These are phyloP conservation scores for Philypnodon macrostomus DNA, from an alignment of 2,797 vertebrate species.

Conservation along the genomic window DNA sequence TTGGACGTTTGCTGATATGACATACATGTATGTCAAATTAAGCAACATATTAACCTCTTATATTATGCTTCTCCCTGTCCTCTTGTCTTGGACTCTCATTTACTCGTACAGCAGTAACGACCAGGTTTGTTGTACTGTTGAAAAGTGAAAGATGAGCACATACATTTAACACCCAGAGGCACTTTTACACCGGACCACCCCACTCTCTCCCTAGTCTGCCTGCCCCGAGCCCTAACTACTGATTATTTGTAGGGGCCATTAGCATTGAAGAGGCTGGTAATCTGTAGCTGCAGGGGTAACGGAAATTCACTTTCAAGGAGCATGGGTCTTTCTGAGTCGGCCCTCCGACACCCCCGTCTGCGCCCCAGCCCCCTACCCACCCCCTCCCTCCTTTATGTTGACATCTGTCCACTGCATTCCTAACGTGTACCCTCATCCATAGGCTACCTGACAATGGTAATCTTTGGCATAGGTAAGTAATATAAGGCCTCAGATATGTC, in stretches of 20 bases:
- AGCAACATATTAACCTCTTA: no score
- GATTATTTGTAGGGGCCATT: conserved; percentile 63
- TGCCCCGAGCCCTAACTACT: conserved; percentile 34
- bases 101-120: no score
- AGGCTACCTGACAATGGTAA: no score
- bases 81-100: no score
- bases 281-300: conserved; percentile 58
- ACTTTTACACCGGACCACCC: background rate
- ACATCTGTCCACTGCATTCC: conserved; percentile 61
- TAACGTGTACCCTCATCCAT: conserved; percentile 44
- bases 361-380: background rate
- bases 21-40: no score
- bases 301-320: conserved; percentile 71
- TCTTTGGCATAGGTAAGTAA: no score
- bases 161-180: conserved; percentile 1
- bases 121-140: background rate
- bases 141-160: background rate
- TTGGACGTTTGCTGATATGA: no score
- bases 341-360: conserved; percentile 2
- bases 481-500: no score
- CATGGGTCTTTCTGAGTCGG: conserved; percentile 34
- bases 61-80: no score
- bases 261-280: conserved; percentile 61
- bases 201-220: background rate
- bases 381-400: conserved; percentile 57